Conservation (phyloP, 2,113 vertebrate species). For the Dendropsophus ebraccatus region DNA sequence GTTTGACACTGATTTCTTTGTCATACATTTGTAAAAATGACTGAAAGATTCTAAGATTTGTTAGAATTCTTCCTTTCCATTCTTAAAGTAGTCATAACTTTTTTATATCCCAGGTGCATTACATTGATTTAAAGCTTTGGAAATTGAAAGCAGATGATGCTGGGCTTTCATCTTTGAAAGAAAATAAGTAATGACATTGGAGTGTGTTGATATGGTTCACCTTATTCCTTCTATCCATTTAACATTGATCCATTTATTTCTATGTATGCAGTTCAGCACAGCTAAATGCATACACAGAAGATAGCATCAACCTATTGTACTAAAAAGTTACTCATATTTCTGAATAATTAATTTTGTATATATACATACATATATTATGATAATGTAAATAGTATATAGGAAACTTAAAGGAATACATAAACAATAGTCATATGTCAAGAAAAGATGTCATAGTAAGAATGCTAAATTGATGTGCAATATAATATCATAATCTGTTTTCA, state of each 20-base stretch:
- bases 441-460: not conserved
- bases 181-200: constrained; percentile 41
- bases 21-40: not conserved
- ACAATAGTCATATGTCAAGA: too few species aligned
- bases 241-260: constrained; percentile 42
- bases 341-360: not conserved
- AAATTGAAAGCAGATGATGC: constrained; percentile 26
- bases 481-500: not conserved
- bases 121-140: constrained; percentile 36
- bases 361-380: not conserved
- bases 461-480: not conserved
- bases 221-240: constrained; percentile 42
- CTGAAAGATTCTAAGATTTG: not conserved
- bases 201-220: constrained; percentile 41
- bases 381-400: too few species aligned
- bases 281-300: not conserved
- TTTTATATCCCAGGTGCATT: constrained; percentile 30
- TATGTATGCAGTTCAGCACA: not conserved
- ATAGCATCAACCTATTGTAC: not conserved
- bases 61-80: constrained; percentile 7
- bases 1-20: not conserved
- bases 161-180: constrained; percentile 28
- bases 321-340: not conserved
- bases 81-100: not conserved
- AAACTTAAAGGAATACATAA: too few species aligned